Base-by-base conservation (phyloP, 2,113 vertebrate genomes). In the Megaptera novaeangliae region DNA sequence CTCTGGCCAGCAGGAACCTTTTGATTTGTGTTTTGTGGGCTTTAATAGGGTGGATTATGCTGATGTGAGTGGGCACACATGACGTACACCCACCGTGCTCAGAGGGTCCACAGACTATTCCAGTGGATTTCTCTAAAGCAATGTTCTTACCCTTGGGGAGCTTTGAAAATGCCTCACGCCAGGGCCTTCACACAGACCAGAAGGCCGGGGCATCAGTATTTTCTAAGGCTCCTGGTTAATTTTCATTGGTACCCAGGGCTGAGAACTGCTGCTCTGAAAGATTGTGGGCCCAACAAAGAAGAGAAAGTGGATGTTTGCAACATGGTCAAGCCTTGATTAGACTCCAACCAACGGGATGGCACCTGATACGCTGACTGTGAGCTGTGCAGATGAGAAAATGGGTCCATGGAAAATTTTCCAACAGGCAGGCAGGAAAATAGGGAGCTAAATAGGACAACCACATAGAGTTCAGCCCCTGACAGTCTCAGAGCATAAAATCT, bases 311-410 rank as follows among this genome's bases (percentile, higher is more conserved):
- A 11, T 0, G 1, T 39, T 23, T 71, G 57, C 41, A 18, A 25
- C 6, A 4, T 0, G 2, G 36, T 34, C 57, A 41, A 11, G 31
- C 1, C 52, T 85, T 18, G 15, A 41, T 31, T 52, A 3, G 13
- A 8, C 34, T 44, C 2, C 29, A 14, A 39, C 82, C 57, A 34
- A 21, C 8, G 49, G 68, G 36, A 6, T 0, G 9, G 36, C 3
- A 0, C 49, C 18, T 1, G 82, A 8, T 12, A 14, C 0, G 36
- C 31, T 23, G 34, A 23, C 4, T 0, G 20, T 1, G 18, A 49
- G 25, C 31, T n/a, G 17, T 11, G 29, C 18, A 9, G 82, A 8
- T 1, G 31, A 81, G 63, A 44, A 74, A 52, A 8, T 8, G 14
- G 21, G 36, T 23, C 25, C 41, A 6, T 0, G 36, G 46, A 41